Evolutionary conservation across 1,140 invertebrate species (phyloP).

Genomic region (Apis mellifera): Amel_HAv3.1 CM009934.2:8459501-8460000

Average conservation of each 20-base stretch:
- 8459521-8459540: not conserved
- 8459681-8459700: not conserved
- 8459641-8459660: slow-evolving; percentile 4
- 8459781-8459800: not conserved
- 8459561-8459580: not conserved
- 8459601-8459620: not conserved
- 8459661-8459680: not conserved
- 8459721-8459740: slow-evolving; percentile 40
- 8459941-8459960: slow-evolving; percentile 77
- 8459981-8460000: slow-evolving; percentile 45
- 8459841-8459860: not conserved
- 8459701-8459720: slow-evolving; percentile 49
- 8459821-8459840: too few species aligned
- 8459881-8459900: too few species aligned
- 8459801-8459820: too few species aligned
- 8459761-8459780: slow-evolving; percentile 18
- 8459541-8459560: not conserved
- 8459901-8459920: slow-evolving; percentile 35
- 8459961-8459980: slow-evolving; percentile 69
- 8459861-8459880: not conserved
- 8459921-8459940: slow-evolving; percentile 77
- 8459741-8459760: slow-evolving; percentile 72
- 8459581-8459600: not conserved
- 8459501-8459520: not conserved
- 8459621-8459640: slow-evolving; percentile 13